Base-by-base conservation (phyloP, 2,888 invertebrate genomes). In the Ennomos quercinarius region DNA sequence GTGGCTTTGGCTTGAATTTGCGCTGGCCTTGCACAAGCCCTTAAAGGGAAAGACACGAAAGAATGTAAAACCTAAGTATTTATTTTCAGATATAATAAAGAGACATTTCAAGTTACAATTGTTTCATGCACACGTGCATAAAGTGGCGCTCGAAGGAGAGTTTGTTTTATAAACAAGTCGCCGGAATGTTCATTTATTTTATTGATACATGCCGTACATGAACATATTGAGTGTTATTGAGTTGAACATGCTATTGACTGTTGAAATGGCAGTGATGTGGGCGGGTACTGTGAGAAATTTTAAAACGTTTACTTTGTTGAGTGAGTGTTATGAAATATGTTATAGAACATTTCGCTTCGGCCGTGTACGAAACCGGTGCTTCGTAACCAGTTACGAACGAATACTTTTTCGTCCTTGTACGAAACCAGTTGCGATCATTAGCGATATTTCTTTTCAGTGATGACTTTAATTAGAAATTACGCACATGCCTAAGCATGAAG, bases 291-390 rank as follows among this genome's bases (percentile, higher is more conserved):
- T 59, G 59, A 50, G 57, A 57, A 60, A 61, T 13, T 37, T 47
- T 17, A 34, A 52, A 27, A 43, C 45, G 41, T 40, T 43, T 51
- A 42, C 41, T 51, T 66, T 68, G 70, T 66, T 57, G 55, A 61
- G 64, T 62, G 59, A 70, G 65, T 53, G 66, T 59, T 59, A 40
- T 36, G 45, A 35, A 6, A 27, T 27, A 27, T 27, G 4, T 6
- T 27, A 27, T 27, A 27, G 6, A 27, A 27, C 0, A 27, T 6
- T 17, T 17, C 3, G 17, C n/a, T n/a, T n/a, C n/a, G n/a, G n/a
- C n/a, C n/a, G n/a, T n/a, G n/a, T n/a, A n/a, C n/a, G n/a, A n/a
- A n/a, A n/a, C n/a, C n/a, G n/a, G n/a, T n/a, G n/a, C n/a, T n/a
- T n/a, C n/a, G n/a, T n/a, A n/a, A n/a, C n/a, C n/a, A n/a, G n/a